Percentiles rank a stretch among this genome's conserved stretches.
These are phyloP conservation scores for Pollenia angustigena DNA, from an alignment of 2,888 invertebrate species.

Conservation along the genomic window DNA sequence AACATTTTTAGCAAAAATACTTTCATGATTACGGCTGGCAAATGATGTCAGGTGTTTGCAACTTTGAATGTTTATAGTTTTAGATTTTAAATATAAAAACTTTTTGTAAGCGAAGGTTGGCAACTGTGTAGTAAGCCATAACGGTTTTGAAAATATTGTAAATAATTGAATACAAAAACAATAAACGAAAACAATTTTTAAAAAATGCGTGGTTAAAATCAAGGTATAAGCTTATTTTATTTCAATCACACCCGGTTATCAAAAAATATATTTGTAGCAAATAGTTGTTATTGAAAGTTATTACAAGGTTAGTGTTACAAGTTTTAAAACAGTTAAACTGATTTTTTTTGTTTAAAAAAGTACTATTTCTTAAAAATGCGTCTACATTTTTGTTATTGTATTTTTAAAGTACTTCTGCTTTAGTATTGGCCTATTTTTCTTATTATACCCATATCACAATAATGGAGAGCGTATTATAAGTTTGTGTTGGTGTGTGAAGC, in stretches of 20 bases:
- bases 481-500: no score
- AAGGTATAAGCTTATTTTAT: not conserved
- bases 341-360: not conserved
- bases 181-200: not conserved
- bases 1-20: conserved; percentile 35
- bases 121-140: not conserved
- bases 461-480: no score
- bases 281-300: not conserved
- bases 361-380: not conserved
- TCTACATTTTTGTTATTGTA: not conserved
- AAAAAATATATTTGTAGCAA: not conserved
- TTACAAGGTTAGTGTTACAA: conserved; percentile 7
- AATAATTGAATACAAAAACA: not conserved
- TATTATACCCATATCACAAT: no score
- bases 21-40: conserved; percentile 8
- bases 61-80: conserved; percentile 15
- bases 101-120: conserved; percentile 37
- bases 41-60: conserved; percentile 57
- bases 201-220: conserved; percentile 10
- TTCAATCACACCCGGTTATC: conserved; percentile 24
- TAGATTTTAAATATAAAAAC: not conserved
- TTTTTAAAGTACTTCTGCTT: not conserved
- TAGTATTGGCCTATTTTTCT: not conserved
- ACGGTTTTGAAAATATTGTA: conserved; percentile 30
- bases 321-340: not conserved